These are phyloP conservation scores for Oegoconia quadripuncta DNA, from an alignment of 2,888 invertebrate species.

Conservation along the genomic window DNA sequence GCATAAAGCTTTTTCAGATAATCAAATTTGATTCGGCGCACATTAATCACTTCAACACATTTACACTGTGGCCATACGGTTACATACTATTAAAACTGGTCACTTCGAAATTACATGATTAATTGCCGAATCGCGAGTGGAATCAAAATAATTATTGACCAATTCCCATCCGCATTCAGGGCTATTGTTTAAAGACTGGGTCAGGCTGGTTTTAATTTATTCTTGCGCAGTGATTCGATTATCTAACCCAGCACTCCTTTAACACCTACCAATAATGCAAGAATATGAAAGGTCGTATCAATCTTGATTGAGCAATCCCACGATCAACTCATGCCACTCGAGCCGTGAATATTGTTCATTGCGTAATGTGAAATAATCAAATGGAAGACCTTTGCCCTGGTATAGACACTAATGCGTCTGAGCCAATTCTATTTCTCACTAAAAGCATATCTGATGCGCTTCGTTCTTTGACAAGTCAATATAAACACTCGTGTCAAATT, in stretches of 20 bases:
- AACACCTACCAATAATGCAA: constrained; percentile 28
- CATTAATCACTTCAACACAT: constrained; percentile 74
- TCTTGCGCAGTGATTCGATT: constrained; percentile 5
- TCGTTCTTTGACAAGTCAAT: too few relatives aligned
- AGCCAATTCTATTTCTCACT: too few relatives aligned
- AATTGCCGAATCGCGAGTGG: constrained; percentile 49
- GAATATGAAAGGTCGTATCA: constrained; percentile 41
- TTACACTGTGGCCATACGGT: constrained; percentile 53
- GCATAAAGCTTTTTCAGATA: constrained; percentile 52
- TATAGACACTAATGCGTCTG: constrained; percentile 30
- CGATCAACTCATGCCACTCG: constrained; percentile 42
- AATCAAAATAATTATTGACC: constrained; percentile 57
- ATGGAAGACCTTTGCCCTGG: constrained; percentile 41
- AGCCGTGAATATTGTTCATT: constrained; percentile 58
- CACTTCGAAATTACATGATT: constrained; percentile 42
- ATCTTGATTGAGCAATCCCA: constrained; percentile 46
- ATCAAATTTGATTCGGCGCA: constrained; percentile 61
- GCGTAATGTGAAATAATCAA: constrained; percentile 43
- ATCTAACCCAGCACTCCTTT: constrained; percentile 11
- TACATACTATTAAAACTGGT: constrained; percentile 39
- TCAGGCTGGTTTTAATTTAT: constrained; percentile 18
- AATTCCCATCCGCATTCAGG: constrained; percentile 33
- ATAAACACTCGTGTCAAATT: too few relatives aligned
- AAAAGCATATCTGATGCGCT: too few relatives aligned
- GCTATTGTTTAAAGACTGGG: constrained; percentile 35